Evolutionary conservation across 2,888 invertebrate species (phyloP), one percentile per base, ranked within the genome.

Genomic region (Helleia helle): DNA sequence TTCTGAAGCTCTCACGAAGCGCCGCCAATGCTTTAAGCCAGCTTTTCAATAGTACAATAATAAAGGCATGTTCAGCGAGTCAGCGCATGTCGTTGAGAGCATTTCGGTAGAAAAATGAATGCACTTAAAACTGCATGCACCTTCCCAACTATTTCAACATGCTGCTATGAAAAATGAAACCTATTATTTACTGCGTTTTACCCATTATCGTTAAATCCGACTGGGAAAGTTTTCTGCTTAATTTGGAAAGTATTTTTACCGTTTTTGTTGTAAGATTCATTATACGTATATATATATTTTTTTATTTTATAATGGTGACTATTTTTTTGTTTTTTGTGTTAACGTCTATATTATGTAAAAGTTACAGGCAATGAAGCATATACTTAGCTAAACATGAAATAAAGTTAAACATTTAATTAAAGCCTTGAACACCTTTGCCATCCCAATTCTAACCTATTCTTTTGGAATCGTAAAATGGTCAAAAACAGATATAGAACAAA

Each of bases 71-170:
- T 41, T 44, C 37, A 41, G 38, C 43, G 43, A 38, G 48, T 49
- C 51, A 46, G 50, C 50, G 43, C 42, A 43, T 46, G 46, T 53
- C 50, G 50, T 50, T 44, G 47, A 50, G 44, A 49, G 45, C 44
- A 39, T 48, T 49, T 45, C 12, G 47, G 49, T 43, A 47, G 47
- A 48, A 49, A 51, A 52, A 48, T 48, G 50, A 50, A 50, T 49
- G 51, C 49, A 53, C 50, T 50, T 48, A 48, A 50, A 51, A 45
- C 41, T 48, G 48, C 50, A n/a, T n/a, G 42, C 49, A 41, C 42
- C 45, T 44, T 47, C 46, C 47, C 43, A 36, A 11, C 8, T 28
- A 39, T 30, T 36, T 24, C 18, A 15, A 17, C 11, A 8, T 8
- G 34, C 34, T 15, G 17, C 9, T 22, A 4, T 34, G 34, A 34